Evolutionary conservation across 1,140 invertebrate genomes (phyloP).

Genomic region (Linepithema humile): DNA sequence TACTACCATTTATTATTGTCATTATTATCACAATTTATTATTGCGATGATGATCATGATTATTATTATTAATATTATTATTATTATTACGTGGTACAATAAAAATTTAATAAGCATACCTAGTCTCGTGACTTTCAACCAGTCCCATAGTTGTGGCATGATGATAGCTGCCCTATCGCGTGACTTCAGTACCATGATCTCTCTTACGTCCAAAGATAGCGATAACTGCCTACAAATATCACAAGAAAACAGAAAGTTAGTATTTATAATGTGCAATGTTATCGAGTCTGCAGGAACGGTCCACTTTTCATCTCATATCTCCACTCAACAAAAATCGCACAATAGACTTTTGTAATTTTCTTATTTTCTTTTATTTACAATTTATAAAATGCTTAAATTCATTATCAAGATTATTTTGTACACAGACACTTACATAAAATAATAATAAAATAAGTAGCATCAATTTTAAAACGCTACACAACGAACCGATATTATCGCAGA

Average conservation of each 20-base stretch:
- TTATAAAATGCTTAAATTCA: not conserved
- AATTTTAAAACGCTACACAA: not conserved
- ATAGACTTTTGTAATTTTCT: not conserved
- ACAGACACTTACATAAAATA: not conserved
- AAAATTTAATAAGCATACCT: conserved; percentile 82
- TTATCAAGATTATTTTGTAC: not conserved
- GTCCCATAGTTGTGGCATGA: not conserved
- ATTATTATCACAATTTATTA: conserved; percentile 73
- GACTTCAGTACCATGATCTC: conserved; percentile 63
- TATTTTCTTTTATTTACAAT: not conserved
- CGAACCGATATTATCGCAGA: not conserved
- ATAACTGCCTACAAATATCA: conserved; percentile 24
- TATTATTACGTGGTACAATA: conserved; percentile 84
- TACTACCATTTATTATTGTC: conserved; percentile 77
- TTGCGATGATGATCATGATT: conserved; percentile 75
- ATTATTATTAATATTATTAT: conserved; percentile 77
- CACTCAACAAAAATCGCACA: not conserved
- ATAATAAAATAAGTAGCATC: not conserved
- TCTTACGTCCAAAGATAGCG: conserved; percentile 57
- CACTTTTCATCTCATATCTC: not conserved
- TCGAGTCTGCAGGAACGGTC: conserved; percentile 3
- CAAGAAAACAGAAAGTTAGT: conserved; percentile 44
- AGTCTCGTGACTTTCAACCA: conserved; percentile 67
- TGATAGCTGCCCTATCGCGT: conserved; percentile 42
- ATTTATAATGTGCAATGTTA: conserved; percentile 4